phyloP scores from a whole-genome alignment of 2,797 vertebrate species.

The Phoebastria nigripes region DNA sequence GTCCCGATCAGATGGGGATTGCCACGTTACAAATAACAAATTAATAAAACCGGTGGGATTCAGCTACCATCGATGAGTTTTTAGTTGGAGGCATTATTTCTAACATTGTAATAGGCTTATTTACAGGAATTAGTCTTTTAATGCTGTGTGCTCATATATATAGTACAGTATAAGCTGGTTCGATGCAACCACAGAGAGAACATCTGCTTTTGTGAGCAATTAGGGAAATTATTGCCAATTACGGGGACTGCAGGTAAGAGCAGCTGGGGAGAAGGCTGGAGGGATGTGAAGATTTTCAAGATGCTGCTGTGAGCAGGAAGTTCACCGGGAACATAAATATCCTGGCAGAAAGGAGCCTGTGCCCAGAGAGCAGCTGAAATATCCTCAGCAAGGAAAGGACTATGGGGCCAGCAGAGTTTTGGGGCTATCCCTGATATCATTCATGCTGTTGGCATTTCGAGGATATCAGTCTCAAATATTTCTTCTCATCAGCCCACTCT shows the following conservation, averaged over 20 bases:
- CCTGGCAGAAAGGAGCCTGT: neutral
- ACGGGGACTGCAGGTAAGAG: neutral
- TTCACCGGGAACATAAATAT: neutral
- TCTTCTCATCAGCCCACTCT: neutral
- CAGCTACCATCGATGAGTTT: neutral
- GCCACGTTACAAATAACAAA: neutral
- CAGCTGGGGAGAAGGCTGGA: neutral
- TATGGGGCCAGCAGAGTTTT: neutral
- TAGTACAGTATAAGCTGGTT: neutral
- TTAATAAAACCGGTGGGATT: neutral
- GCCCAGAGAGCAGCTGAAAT: neutral
- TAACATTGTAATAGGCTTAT: slow-evolving; percentile 29
- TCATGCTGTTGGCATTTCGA: accelerated
- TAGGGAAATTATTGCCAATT: slow-evolving; percentile 11
- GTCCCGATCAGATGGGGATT: neutral
- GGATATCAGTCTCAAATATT: neutral
- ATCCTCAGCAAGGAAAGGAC: neutral
- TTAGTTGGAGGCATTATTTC: neutral
- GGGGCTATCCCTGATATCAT: neutral
- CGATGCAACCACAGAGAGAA: neutral
- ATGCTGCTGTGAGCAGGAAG: neutral
- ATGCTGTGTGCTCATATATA: neutral
- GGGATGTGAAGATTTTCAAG: neutral
- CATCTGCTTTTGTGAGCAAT: slow-evolving; percentile 30
- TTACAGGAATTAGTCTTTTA: slow-evolving; percentile 14